phyloP scores from a whole-genome alignment of 1,140 invertebrate genomes.

The Philotrypesis tridentata region DNA sequence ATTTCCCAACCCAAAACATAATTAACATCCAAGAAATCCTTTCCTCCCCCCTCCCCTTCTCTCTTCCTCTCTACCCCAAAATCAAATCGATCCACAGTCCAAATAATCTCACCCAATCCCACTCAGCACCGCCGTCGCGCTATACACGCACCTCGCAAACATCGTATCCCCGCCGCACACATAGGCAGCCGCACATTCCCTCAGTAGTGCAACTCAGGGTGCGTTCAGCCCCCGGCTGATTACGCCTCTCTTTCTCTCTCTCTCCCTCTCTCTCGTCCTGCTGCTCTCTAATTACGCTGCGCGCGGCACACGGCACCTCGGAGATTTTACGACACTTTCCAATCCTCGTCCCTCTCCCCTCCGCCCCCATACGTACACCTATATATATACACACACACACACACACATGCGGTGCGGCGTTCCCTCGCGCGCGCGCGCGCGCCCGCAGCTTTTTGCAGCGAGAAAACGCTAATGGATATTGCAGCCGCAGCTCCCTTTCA shows the following conservation, averaged over 20 bases:
- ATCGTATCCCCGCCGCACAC: too few species aligned
- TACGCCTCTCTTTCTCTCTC: slow-evolving; percentile 51
- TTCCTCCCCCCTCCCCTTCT: too few species aligned
- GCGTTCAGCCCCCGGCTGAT: slow-evolving; percentile 57
- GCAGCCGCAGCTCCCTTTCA: neutral
- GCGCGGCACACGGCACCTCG: neutral
- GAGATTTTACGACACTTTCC: slow-evolving; percentile 23
- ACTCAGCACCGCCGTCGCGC: neutral
- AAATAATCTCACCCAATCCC: too few species aligned
- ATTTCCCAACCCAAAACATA: too few species aligned
- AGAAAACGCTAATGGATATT: slow-evolving; percentile 34
- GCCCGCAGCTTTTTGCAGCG: neutral
- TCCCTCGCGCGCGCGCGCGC: too few species aligned
- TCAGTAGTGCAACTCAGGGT: slow-evolving; percentile 34
- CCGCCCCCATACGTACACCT: neutral
- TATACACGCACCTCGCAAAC: neutral
- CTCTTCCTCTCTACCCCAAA: too few species aligned
- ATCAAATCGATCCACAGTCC: too few species aligned
- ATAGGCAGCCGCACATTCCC: neutral
- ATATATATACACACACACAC: neutral
- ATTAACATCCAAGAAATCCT: too few species aligned
- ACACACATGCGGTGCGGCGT: too few species aligned
- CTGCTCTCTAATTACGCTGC: neutral
- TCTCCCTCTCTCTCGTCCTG: too few species aligned
- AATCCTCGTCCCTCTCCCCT: neutral